Evolutionary conservation across 2,888 invertebrate species (phyloP).

Genomic region (Bedellia somnulentella): DNA sequence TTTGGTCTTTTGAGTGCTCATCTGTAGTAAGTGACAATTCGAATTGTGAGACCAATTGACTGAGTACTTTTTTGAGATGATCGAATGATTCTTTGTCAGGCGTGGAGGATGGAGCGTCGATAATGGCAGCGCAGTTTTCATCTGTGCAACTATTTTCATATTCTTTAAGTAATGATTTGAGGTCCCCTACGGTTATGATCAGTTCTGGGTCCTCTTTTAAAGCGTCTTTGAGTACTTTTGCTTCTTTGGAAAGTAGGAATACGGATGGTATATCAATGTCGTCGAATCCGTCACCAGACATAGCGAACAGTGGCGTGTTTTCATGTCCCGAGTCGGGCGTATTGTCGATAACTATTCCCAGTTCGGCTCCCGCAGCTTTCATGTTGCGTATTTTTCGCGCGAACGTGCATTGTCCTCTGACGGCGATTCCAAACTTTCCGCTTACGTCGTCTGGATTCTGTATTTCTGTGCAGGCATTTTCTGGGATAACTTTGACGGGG

Average conservation of each 20-base stretch:
- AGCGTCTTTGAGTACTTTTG: conserved; percentile 65
- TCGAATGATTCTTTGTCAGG: conserved; percentile 32
- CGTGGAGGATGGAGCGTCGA: conserved; percentile 14
- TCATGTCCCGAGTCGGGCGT: conserved; percentile 72
- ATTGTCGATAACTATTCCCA: conserved; percentile 86
- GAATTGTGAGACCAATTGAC: conserved; percentile 37
- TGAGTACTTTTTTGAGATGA: conserved; percentile 44
- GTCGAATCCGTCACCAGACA: conserved; percentile 91
- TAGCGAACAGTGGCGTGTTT: conserved; percentile 86
- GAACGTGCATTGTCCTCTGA: conserved; percentile 93
- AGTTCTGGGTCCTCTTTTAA: conserved; percentile 58
- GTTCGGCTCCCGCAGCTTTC: conserved; percentile 79
- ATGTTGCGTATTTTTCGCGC: conserved; percentile 81
- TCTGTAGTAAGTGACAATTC: conserved; percentile 30
- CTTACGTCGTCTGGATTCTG: conserved; percentile 59
- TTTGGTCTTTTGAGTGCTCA: too few species aligned
- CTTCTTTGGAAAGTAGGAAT: conserved; percentile 83
- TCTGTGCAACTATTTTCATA: conserved; percentile 23
- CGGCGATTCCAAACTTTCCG: conserved; percentile 82
- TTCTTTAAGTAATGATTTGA: conserved; percentile 32
- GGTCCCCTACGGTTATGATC: conserved; percentile 54
- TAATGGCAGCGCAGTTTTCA: conserved; percentile 21
- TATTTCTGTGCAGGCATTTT: conserved; percentile 65
- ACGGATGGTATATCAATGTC: conserved; percentile 90
- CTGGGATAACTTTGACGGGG: conserved; percentile 68